Evolutionary conservation across 2,797 vertebrate species (phyloP).

Genomic region (Melanotaenia maccullochi): DNA sequence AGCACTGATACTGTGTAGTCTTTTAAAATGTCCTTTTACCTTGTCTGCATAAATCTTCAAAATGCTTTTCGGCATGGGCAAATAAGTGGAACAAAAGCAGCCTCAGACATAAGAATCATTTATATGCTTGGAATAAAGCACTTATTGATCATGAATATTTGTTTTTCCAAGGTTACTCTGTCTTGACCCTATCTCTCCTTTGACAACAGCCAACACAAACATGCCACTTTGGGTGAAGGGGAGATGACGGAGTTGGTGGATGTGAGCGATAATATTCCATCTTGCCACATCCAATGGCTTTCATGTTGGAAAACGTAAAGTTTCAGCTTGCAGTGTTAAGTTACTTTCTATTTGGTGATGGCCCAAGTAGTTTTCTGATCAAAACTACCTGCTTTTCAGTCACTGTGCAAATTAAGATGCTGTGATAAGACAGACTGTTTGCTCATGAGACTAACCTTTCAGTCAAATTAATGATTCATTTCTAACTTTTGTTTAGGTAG

Average conservation of each 20-base stretch:
- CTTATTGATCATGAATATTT: conserved; percentile 88
- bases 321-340: neutral
- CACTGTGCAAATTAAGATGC: conserved; percentile 1
- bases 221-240: conserved; percentile 73
- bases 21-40: conserved; percentile 79
- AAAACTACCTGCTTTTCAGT: neutral
- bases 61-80: conserved; percentile 57
- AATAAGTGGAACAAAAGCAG: conserved; percentile 44
- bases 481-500: neutral
- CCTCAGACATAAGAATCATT: conserved; percentile 76
- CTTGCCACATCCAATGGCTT: conserved; percentile 13
- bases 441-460: neutral
- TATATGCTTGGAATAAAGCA: conserved; percentile 82
- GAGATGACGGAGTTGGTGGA: conserved; percentile 63
- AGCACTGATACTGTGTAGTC: conserved; percentile 77
- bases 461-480: neutral
- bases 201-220: conserved; percentile 75
- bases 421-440: neutral
- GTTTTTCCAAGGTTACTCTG: conserved; percentile 82
- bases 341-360: neutral
- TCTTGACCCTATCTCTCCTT: conserved; percentile 81
- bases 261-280: conserved; percentile 37
- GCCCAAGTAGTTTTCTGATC: neutral
- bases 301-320: neutral
- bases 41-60: conserved; percentile 77